phyloP scores from a whole-genome alignment of 1,140 invertebrate genomes.

The Drosophila pruinosa region DNA sequence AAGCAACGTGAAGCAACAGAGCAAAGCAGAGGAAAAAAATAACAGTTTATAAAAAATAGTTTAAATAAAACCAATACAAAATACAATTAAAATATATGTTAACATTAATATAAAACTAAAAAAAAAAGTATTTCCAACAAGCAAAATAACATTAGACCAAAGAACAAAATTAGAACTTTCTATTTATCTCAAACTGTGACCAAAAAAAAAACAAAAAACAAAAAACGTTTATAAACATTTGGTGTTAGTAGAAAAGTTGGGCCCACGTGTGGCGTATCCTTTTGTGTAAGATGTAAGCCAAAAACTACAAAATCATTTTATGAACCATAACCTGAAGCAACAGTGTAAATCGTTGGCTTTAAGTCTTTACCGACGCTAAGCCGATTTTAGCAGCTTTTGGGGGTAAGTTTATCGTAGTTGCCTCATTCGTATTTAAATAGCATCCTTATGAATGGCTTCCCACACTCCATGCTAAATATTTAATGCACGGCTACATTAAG shows the following conservation, averaged over 20 bases:
- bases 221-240: constrained; percentile 2
- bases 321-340: constrained; percentile 23
- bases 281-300: constrained; percentile 10
- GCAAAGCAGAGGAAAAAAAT: constrained; percentile 22
- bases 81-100: constrained; percentile 1
- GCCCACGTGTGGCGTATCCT: background rate
- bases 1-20: constrained; percentile 68
- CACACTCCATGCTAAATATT: background rate
- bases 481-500: background rate
- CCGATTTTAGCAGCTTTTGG: constrained; percentile 9
- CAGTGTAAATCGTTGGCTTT: constrained; percentile 11
- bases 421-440: background rate
- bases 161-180: background rate
- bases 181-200: background rate
- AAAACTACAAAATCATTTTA: constrained; percentile 9
- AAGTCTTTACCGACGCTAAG: constrained; percentile 7
- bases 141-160: background rate
- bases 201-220: background rate
- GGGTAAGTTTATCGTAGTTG: constrained; percentile 31
- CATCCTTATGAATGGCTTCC: background rate
- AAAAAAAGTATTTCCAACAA: background rate
- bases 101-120: background rate
- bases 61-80: constrained; percentile 3
- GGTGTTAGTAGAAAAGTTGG: background rate
- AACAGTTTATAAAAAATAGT: constrained; percentile 10